Evolutionary conservation across 2,888 invertebrate species (phyloP).

Genomic region (Cataglyphis livida): DNA sequence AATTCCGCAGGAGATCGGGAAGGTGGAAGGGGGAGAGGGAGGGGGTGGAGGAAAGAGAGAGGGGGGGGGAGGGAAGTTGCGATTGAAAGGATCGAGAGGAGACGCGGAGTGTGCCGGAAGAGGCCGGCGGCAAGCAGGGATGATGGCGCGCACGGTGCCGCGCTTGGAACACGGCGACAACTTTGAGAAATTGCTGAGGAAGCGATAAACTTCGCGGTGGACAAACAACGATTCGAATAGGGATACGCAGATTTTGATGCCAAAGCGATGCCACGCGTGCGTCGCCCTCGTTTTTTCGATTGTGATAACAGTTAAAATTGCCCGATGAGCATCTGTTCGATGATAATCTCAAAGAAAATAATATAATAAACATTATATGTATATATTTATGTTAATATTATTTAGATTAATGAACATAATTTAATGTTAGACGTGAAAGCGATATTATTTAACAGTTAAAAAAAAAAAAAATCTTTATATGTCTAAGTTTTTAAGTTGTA

Average conservation of each 20-base stretch:
- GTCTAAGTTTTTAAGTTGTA: not conserved
- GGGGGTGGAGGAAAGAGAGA: constrained; percentile 53
- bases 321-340: too few relatives aligned
- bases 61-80: constrained; percentile 39
- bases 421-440: not conserved
- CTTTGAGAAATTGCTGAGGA: constrained; percentile 80
- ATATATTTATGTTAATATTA: not conserved
- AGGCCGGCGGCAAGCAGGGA: constrained; percentile 8
- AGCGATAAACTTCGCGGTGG: constrained; percentile 81
- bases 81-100: constrained; percentile 51
- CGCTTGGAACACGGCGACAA: constrained; percentile 62
- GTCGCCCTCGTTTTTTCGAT: not conserved
- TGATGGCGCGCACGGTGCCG: constrained; percentile 59
- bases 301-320: not conserved
- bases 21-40: constrained; percentile 24
- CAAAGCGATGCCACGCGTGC: constrained; percentile 26
- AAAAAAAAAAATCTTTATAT: constrained; percentile 4
- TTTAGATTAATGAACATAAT: not conserved
- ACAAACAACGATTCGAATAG: constrained; percentile 74
- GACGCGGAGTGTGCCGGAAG: constrained; percentile 11
- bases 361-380: not conserved
- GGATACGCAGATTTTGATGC: constrained; percentile 54
- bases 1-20: constrained; percentile 80
- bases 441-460: not conserved
- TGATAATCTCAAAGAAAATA: not conserved